Base-by-base conservation (phyloP, 1,140 invertebrate genomes). In the Ceratoteleas bidentatus region DNA sequence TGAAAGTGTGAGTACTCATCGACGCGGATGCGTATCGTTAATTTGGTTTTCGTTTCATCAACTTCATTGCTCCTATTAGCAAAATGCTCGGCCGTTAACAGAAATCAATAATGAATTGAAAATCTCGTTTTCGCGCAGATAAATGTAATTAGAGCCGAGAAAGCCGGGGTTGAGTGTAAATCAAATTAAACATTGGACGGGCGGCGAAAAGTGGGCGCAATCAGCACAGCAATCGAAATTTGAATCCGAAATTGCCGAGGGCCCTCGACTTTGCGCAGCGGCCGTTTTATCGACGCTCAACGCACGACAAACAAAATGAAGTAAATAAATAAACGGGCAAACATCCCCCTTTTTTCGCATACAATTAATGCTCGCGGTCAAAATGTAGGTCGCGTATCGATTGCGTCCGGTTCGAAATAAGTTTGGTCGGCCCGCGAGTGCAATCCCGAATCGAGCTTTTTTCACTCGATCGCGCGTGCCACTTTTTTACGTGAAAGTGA, bases 31-130 rank as follows among this genome's bases (percentile, higher is more conserved):
- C n/a, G n/a, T n/a, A n/a, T n/a, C n/a, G n/a, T n/a, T n/a, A n/a
- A n/a, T n/a, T n/a, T n/a, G n/a, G n/a, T n/a, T n/a, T n/a, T n/a
- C n/a, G n/a, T n/a, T n/a, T n/a, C n/a, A n/a, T n/a, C n/a, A n/a
- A n/a, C n/a, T n/a, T n/a, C n/a, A n/a, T n/a, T n/a, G n/a, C n/a
- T n/a, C n/a, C n/a, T n/a, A n/a, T n/a, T n/a, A n/a, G n/a, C n/a
- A n/a, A n/a, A n/a, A n/a, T n/a, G n/a, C n/a, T n/a, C n/a, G n/a
- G n/a, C n/a, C n/a, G n/a, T n/a, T n/a, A n/a, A n/a, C n/a, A n/a
- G n/a, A 66, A 75, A 75, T 75, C 53, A 75, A 75, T 66, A 75
- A 66, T 45, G 53, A 66, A 66, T 75, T 66, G 54, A 75, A 74
- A 66, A 75, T 75, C 61, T 58, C 61, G 34, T 66, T 66, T 66